Percentiles rank a stretch among this genome's conserved stretches.
Conservation (phyloP, 1,140 invertebrate species). For the Pectinophora gossypiella region DNA sequence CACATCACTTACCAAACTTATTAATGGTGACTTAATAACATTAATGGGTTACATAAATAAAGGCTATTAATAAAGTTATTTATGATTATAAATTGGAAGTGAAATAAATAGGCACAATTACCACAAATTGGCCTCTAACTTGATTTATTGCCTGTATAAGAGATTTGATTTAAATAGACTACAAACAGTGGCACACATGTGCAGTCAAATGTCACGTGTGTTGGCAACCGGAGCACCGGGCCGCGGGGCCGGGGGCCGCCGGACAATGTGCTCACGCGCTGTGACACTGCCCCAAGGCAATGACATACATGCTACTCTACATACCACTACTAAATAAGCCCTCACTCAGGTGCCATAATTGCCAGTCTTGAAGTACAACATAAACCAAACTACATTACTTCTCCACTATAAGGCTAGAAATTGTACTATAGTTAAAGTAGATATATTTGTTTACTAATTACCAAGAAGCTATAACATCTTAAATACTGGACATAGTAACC, state of each 20-base stretch:
- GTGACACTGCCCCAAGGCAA: slow-evolving; percentile 31
- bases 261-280: slow-evolving; percentile 33
- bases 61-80: not conserved
- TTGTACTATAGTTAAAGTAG: slow-evolving; percentile 61
- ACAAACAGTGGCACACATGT: slow-evolving; percentile 34
- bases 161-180: slow-evolving; percentile 33
- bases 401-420: slow-evolving; percentile 52
- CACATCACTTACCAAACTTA: slow-evolving; percentile 5
- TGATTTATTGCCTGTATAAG: slow-evolving; percentile 1
- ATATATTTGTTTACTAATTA: not conserved
- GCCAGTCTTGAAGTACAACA: slow-evolving; percentile 40
- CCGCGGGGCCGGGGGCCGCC: too few species aligned
- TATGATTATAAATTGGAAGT: not conserved
- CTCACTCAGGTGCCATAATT: slow-evolving; percentile 24
- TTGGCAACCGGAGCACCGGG: slow-evolving; percentile 38
- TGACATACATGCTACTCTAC: slow-evolving; percentile 35
- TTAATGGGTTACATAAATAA: not conserved
- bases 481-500: slow-evolving; percentile 33
- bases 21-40: not conserved
- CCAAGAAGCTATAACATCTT: slow-evolving; percentile 32
- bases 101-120: not conserved
- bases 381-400: slow-evolving; percentile 9
- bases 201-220: slow-evolving; percentile 39
- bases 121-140: slow-evolving; percentile 3
- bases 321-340: slow-evolving; percentile 24